Evolutionary conservation across 2,797 vertebrate species (phyloP).

Genomic region (Amniataba percoides): DNA sequence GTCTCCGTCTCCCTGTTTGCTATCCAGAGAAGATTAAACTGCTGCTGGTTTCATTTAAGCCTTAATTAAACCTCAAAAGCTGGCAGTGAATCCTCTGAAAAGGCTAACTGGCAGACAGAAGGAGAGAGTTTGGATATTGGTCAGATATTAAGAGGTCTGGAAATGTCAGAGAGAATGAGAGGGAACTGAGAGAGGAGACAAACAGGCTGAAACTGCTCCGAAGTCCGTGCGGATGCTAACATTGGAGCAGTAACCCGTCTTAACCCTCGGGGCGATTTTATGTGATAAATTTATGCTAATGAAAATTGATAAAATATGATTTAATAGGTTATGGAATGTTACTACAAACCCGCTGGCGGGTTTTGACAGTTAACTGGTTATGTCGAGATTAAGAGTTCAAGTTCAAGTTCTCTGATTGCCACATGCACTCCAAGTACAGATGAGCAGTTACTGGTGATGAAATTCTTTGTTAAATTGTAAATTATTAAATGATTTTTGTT

Average conservation of each 20-base stretch:
- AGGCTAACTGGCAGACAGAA: constrained; percentile 25
- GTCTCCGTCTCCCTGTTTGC: constrained; percentile 12
- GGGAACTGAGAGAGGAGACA: neutral
- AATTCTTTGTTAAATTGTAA: too few relatives aligned
- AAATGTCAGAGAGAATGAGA: neutral
- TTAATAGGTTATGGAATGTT: too few relatives aligned
- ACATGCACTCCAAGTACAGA: too few relatives aligned
- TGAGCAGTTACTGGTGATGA: too few relatives aligned
- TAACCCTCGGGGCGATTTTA: too few relatives aligned
- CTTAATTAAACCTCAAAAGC: constrained; percentile 57
- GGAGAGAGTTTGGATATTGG: constrained; percentile 12
- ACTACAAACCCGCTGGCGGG: too few relatives aligned
- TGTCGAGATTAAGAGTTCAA: neutral
- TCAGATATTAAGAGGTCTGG: constrained; percentile 3
- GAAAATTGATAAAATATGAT: too few relatives aligned
- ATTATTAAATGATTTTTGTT: too few relatives aligned
- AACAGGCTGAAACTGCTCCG: neutral
- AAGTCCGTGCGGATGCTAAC: neutral
- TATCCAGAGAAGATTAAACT: constrained; percentile 43
- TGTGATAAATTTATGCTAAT: too few relatives aligned
- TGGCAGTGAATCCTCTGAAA: constrained; percentile 23
- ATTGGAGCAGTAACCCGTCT: neutral
- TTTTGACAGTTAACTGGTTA: too few relatives aligned
- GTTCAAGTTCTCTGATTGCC: too few relatives aligned
- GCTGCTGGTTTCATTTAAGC: constrained; percentile 50